phyloP scores from a whole-genome alignment of 2,797 vertebrate genomes.

The Ciconia nigra region DNA sequence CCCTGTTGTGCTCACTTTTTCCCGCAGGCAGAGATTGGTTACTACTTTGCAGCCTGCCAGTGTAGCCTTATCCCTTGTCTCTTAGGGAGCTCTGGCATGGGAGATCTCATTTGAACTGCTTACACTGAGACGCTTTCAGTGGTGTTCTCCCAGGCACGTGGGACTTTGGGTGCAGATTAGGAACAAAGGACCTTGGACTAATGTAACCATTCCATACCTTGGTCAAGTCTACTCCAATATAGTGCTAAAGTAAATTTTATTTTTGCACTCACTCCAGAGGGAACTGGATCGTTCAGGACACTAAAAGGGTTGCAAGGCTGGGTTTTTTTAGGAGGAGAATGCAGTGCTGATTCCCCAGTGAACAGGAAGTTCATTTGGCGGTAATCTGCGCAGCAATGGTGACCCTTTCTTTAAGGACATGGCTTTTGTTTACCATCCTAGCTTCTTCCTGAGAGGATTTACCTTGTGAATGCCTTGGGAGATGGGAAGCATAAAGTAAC shows the following conservation, averaged over 20 bases:
- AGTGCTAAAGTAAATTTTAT: background rate
- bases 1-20: background rate
- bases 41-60: background rate
- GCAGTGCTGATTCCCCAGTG: background rate
- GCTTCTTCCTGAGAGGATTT: background rate
- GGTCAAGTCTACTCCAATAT: background rate
- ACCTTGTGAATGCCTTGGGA: background rate
- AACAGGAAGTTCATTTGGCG: background rate
- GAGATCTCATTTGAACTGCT: background rate
- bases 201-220: background rate
- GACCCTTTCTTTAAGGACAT: background rate
- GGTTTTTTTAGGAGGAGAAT: background rate
- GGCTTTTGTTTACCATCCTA: background rate
- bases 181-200: background rate
- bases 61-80: background rate
- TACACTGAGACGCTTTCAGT: accelerated
- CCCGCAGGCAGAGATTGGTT: background rate
- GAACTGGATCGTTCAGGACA: background rate
- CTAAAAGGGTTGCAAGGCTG: background rate
- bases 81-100: background rate
- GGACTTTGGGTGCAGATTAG: background rate
- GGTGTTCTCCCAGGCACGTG: accelerated
- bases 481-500: background rate
- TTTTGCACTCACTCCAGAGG: background rate
- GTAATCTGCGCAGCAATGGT: background rate